phyloP scores from a whole-genome alignment of 2,888 invertebrate genomes.

The Andrena flavipes region DNA sequence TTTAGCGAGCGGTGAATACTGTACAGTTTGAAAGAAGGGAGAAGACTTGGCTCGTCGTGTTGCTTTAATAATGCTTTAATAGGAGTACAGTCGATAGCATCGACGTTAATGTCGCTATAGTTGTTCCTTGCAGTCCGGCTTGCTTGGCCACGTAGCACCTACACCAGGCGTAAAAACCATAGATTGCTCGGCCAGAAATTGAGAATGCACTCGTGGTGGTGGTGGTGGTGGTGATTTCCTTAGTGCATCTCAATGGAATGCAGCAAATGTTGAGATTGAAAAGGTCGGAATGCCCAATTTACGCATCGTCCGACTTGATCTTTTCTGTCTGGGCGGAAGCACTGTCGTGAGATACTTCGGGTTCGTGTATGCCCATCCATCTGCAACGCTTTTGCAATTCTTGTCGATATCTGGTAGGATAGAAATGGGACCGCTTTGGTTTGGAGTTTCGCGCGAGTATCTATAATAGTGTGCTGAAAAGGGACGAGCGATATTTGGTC shows the following conservation, averaged over 20 bases:
- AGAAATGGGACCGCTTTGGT: neutral
- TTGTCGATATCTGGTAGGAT: constrained; percentile 85
- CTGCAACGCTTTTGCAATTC: constrained; percentile 93
- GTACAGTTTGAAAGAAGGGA: neutral
- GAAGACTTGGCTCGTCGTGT: constrained; percentile 50
- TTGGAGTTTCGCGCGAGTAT: neutral
- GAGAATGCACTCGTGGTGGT: constrained; percentile 71
- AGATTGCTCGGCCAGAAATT: neutral
- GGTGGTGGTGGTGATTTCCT: constrained; percentile 41
- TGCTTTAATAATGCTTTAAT: constrained; percentile 67
- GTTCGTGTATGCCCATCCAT: constrained; percentile 87
- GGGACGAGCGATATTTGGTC: neutral
- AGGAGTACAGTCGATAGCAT: constrained; percentile 46
- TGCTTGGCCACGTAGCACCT: constrained; percentile 4
- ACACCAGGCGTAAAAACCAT: neutral
- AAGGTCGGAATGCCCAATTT: constrained; percentile 40
- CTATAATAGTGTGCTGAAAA: neutral
- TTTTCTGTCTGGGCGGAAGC: constrained; percentile 81
- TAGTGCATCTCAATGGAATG: constrained; percentile 53
- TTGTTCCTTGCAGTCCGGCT: neutral
- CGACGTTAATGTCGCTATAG: constrained; percentile 1
- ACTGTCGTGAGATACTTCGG: constrained; percentile 71
- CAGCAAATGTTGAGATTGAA: neutral
- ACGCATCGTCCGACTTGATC: constrained; percentile 80
- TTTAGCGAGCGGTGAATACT: neutral